A percentile compares a stretch with the other conserved stretches of the same genome.
Evolutionary conservation across 2,797 vertebrate genomes (phyloP).

Genomic region (Rhinogobio ventralis): DNA sequence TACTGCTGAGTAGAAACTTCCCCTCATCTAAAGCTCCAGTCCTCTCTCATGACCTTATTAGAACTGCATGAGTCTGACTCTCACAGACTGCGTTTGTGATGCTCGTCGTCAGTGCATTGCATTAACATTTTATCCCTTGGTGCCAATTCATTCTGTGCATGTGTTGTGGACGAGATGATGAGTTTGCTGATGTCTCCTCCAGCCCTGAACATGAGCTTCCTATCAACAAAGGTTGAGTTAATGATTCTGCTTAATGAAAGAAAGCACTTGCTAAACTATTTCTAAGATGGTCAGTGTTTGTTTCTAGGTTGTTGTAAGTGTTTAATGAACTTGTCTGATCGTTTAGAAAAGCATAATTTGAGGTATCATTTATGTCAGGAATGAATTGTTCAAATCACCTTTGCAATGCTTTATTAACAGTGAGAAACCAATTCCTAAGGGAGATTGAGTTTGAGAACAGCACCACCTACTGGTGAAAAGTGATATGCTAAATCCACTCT

Average conservation of each 20-base stretch:
- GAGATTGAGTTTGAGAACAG: not conserved
- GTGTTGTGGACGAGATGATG: not conserved
- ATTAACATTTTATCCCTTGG: slow-evolving; percentile 9
- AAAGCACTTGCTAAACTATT: not conserved
- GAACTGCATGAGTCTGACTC: not conserved
- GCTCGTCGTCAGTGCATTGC: not conserved
- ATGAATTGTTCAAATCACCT: not conserved
- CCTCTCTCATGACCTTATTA: slow-evolving; percentile 26
- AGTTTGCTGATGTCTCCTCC: not conserved
- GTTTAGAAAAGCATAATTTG: not conserved
- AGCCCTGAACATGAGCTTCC: not conserved
- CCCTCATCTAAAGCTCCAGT: slow-evolving; percentile 19
- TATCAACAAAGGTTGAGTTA: not conserved
- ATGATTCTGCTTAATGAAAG: not conserved
- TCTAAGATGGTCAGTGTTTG: not conserved
- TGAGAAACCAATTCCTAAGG: not conserved
- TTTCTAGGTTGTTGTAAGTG: not conserved
- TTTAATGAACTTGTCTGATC: not conserved
- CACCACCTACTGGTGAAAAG: not conserved
- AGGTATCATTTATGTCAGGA: not conserved
- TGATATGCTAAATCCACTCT: not conserved
- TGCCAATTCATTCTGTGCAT: not conserved
- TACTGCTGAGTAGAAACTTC: slow-evolving; percentile 32
- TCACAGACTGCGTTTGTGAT: not conserved
- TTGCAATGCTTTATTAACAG: not conserved